These are phyloP conservation scores for Cyclopterus lumpus DNA, from an alignment of 2,797 vertebrate genomes.

Conservation along the genomic window DNA sequence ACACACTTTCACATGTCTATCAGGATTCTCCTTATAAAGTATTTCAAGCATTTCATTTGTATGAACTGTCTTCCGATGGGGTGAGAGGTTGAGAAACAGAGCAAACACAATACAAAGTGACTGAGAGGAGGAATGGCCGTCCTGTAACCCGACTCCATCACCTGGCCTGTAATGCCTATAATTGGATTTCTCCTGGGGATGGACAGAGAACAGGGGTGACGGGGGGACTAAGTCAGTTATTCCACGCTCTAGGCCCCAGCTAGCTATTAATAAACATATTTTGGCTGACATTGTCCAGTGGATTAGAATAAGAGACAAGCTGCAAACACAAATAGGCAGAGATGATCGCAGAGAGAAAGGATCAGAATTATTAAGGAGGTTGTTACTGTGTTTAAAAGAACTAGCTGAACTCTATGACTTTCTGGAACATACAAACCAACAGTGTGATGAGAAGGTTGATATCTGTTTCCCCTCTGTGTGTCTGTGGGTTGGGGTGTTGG, in stretches of 20 bases:
- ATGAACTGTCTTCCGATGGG: not conserved
- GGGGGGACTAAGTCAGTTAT: conserved; percentile 67
- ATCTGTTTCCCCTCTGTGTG: conserved; percentile 3
- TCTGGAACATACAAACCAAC: not conserved
- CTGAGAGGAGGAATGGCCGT: conserved; percentile 27
- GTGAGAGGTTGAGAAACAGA: not conserved
- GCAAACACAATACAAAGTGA: conserved; percentile 41
- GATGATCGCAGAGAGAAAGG: not conserved
- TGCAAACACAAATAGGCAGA: conserved; percentile 26
- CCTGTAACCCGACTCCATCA: conserved; percentile 69
- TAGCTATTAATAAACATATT: conserved; percentile 83
- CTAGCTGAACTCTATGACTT: not conserved
- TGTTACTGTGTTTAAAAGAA: not conserved
- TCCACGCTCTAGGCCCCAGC: conserved; percentile 50
- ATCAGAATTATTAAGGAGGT: not conserved
- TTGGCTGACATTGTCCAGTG: conserved; percentile 83
- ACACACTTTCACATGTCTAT: not conserved
- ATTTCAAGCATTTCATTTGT: not conserved
- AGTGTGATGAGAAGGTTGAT: not conserved
- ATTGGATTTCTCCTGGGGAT: conserved; percentile 59
- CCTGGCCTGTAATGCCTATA: conserved; percentile 71
- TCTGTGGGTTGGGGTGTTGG: not conserved
- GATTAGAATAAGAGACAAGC: conserved; percentile 70
- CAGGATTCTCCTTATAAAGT: not conserved
- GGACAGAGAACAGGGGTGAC: conserved; percentile 37